Evolutionary conservation across 2,888 invertebrate species (phyloP).

Genomic region (Gonocerus acuteangulatus): DNA sequence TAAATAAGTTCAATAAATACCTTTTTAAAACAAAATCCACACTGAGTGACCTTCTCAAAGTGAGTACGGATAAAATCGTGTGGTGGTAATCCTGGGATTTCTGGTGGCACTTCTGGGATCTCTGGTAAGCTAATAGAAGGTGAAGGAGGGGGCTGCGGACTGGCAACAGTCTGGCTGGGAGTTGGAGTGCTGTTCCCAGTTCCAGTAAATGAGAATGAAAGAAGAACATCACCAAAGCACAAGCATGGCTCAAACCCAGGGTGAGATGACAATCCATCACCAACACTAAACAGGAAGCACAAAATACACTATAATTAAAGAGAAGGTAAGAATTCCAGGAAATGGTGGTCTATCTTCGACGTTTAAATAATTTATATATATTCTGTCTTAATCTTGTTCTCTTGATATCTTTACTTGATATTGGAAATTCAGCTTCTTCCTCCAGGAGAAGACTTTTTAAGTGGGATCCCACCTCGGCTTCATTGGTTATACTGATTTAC

Average conservation of each 20-base stretch:
- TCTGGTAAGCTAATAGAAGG: conserved; percentile 26
- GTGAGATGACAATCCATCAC: conserved; percentile 56
- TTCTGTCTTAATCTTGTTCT: too few species aligned
- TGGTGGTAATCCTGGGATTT: conserved; percentile 24
- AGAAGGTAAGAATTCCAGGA: too few species aligned
- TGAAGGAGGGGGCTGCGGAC: conserved; percentile 18
- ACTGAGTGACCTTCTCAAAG: conserved; percentile 81
- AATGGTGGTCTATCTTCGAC: too few species aligned
- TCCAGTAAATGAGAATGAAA: conserved; percentile 60
- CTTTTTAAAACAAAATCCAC: conserved; percentile 90
- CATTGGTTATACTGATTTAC: too few species aligned
- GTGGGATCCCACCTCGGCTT: too few species aligned
- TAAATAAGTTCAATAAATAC: conserved; percentile 46
- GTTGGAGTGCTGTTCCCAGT: conserved; percentile 40
- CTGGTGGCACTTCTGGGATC: conserved; percentile 10
- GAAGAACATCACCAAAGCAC: conserved; percentile 83
- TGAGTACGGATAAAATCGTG: conserved; percentile 82
- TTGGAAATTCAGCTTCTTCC: too few species aligned
- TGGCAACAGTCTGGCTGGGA: conserved; percentile 1
- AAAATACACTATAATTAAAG: neutral
- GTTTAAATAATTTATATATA: too few species aligned
- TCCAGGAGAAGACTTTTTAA: too few species aligned
- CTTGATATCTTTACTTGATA: too few species aligned
- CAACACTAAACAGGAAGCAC: conserved; percentile 49
- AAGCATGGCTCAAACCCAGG: conserved; percentile 83